These are phyloP conservation scores for human (Homo sapiens) DNA, from an alignment of 2,113 vertebrate genomes.

Conservation along the genomic window DNA sequence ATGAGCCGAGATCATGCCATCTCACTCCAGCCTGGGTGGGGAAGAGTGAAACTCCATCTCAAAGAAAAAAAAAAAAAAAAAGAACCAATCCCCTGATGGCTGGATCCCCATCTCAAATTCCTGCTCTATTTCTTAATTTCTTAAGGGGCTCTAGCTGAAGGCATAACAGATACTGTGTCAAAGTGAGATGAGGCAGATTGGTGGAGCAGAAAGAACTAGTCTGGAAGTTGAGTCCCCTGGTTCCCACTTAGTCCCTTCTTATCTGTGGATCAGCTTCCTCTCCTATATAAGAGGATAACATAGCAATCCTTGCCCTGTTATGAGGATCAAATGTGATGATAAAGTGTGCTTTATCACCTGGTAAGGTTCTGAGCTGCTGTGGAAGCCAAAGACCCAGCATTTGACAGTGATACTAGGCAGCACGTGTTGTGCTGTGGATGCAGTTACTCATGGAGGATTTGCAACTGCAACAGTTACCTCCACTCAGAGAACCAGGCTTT, in stretches of 20 bases:
- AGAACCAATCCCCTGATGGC: not conserved
- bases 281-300: not conserved
- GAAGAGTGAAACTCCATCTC: too few relatives aligned
- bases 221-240: not conserved
- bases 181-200: not conserved
- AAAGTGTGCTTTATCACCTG: not conserved
- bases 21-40: too few relatives aligned
- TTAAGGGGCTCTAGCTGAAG: not conserved
- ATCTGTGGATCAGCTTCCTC: not conserved
- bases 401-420: not conserved
- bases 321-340: not conserved
- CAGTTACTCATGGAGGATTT: not conserved
- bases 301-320: not conserved
- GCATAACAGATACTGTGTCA: not conserved
- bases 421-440: not conserved
- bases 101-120: not conserved
- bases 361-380: not conserved
- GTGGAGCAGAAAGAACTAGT: not conserved
- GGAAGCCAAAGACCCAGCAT: not conserved
- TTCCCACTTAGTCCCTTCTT: not conserved
- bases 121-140: not conserved
- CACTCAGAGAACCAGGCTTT: not conserved
- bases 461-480: not conserved
- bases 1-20: too few relatives aligned
- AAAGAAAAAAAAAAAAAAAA: too few relatives aligned